Conservation (phyloP, 2,888 invertebrate genomes). For the Phytoseiulus persimilis region DNA sequence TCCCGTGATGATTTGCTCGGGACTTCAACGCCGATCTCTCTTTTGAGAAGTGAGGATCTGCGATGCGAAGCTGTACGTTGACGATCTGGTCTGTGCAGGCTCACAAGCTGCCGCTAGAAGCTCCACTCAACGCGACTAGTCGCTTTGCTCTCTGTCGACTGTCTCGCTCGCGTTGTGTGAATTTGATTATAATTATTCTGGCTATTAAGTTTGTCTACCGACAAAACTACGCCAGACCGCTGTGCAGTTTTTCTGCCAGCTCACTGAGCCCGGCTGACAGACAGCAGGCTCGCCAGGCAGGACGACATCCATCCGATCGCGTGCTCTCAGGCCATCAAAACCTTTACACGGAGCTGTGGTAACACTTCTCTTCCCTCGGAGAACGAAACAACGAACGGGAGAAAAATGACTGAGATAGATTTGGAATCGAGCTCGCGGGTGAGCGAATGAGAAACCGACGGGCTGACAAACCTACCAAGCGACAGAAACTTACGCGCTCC, state of each 20-base stretch:
- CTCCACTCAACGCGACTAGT: no score
- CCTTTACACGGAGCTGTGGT: conserved; percentile 5
- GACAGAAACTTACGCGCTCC: background rate
- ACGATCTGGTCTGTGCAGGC: no score
- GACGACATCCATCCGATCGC: background rate
- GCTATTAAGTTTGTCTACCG: background rate
- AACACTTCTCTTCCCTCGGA: background rate
- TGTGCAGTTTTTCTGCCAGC: background rate
- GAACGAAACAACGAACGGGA: background rate
- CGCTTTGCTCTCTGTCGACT: background rate
- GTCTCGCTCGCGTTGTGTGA: background rate
- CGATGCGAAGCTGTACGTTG: no score
- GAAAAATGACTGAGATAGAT: background rate
- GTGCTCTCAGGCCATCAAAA: background rate
- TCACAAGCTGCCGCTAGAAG: no score
- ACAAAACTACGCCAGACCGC: background rate
- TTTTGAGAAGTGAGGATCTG: no score
- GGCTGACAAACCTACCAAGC: background rate
- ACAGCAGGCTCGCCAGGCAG: background rate
- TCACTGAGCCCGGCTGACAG: no score
- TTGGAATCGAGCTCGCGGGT: background rate
- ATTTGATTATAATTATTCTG: background rate
- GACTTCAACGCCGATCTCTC: no score
- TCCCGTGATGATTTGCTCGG: no score
- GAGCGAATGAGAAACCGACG: no score